These are phyloP conservation scores for Lepeophtheirus nordmannii DNA, from an alignment of 2,888 invertebrate genomes.

Conservation along the genomic window DNA sequence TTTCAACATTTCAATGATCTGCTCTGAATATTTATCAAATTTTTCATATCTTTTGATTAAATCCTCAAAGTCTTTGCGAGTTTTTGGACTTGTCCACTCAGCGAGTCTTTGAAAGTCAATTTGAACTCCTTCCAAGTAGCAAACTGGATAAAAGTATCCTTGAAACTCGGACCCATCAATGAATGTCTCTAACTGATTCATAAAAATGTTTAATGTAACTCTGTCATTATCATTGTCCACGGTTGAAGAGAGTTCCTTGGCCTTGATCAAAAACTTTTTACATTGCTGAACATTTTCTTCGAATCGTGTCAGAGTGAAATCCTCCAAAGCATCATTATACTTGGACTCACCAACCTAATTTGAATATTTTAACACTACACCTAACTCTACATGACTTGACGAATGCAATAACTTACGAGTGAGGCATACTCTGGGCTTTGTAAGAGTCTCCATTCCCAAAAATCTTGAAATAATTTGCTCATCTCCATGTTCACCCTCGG, in stretches of 20 bases:
- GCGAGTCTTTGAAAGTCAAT: constrained; percentile 29
- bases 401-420: constrained; percentile 28
- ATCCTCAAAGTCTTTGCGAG: constrained; percentile 30
- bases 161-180: constrained; percentile 10
- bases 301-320: constrained; percentile 2
- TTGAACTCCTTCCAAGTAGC: constrained; percentile 32
- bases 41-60: constrained; percentile 31
- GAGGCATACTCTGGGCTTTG: constrained; percentile 33
- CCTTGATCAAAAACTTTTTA: not conserved
- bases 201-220: constrained; percentile 26
- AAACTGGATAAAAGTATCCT: constrained; percentile 31
- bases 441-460: constrained; percentile 32
- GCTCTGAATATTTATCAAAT: constrained; percentile 31
- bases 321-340: constrained; percentile 8
- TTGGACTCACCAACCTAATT: constrained; percentile 1
- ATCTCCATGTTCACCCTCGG: not conserved
- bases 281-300: not conserved
- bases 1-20: constrained; percentile 30
- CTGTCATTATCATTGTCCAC: constrained; percentile 13
- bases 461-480: constrained; percentile 28
- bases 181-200: constrained; percentile 26
- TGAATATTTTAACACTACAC: not conserved
- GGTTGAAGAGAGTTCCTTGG: not conserved
- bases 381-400: not conserved
- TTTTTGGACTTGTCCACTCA: constrained; percentile 29